phyloP scores from a whole-genome alignment of 1,140 invertebrate species.

The Aphaenogaster floridana region DNA sequence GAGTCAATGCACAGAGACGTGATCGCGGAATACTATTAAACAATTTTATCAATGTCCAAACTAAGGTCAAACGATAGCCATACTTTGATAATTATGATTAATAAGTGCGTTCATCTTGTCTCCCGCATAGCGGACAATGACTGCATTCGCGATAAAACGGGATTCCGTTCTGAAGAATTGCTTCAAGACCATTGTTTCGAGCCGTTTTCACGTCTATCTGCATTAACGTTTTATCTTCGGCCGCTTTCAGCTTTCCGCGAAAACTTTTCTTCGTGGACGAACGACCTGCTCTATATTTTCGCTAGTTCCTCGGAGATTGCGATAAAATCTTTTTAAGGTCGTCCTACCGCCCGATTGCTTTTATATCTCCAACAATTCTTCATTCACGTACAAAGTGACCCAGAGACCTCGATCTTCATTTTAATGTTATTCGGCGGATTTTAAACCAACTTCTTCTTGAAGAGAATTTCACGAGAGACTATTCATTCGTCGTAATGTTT shows the following conservation, averaged over 20 bases:
- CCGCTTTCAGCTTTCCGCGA: slow-evolving; percentile 6
- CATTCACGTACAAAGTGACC: not conserved
- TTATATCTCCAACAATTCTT: slow-evolving; percentile 40
- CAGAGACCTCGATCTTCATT: slow-evolving; percentile 4
- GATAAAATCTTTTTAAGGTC: slow-evolving; percentile 45
- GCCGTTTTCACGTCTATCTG: slow-evolving; percentile 28
- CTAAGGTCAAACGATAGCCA: slow-evolving; percentile 39
- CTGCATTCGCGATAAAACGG: slow-evolving; percentile 33
- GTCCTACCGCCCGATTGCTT: not conserved
- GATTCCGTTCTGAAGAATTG: slow-evolving; percentile 7
- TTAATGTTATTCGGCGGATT: slow-evolving; percentile 17
- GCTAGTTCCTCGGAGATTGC: not conserved
- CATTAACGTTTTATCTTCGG: slow-evolving; percentile 48
- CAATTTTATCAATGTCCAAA: slow-evolving; percentile 7
- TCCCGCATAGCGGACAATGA: not conserved
- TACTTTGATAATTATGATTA: slow-evolving; percentile 32
- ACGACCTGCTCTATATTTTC: slow-evolving; percentile 32
- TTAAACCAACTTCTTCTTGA: not conserved
- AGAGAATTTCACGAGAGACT: not conserved
- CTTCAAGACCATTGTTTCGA: slow-evolving; percentile 38
- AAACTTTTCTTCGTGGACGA: slow-evolving; percentile 36
- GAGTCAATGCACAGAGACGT: not conserved
- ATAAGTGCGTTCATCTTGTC: slow-evolving; percentile 8
- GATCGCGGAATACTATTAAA: not conserved
- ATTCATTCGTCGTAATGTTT: not conserved